Base-by-base conservation (phyloP, 2,113 vertebrate genomes). In the Electrona antarctica region DNA sequence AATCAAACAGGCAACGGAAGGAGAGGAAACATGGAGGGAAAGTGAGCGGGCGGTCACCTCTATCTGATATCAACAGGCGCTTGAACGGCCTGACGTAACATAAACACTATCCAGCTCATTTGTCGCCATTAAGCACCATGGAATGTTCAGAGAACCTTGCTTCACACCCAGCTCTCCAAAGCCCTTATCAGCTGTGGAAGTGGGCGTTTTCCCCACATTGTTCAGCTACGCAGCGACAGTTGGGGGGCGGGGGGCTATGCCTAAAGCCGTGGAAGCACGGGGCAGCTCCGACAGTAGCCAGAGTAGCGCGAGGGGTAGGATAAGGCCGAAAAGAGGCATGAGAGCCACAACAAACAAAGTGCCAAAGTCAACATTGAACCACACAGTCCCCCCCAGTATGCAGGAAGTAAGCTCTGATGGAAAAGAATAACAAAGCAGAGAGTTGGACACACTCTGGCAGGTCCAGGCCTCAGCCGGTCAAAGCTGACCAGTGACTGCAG, bases 181-280 rank as follows among this genome's bases (percentile, higher is more conserved):
- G 61, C 80, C 56, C 82, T 88, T 89, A 91, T 92, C 92, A 85
- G 85, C 84, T 74, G 83, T 89, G 90, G 86, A 89, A 91, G 78
- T 80, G 82, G 85, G 78, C 73, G 88, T 79, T 87, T 51, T 66
- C 79, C 79, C 73, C 78, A 62, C 87, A 87, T 89, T 85, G 87
- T 91, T 90, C 79, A 69, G 82, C 67, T 60, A 47, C 45, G 8
- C 28, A 21, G 61, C 82, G 85, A 77, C 74, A 68, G 66, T 55
- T 33, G 2, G 41, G 15, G 82, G 73, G 21, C 21, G 21, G 21
- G 21, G 21, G 21, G 33, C 33, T 41, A 41, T 69, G n/a, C 8
- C 67, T 75, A 67, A 67, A 29, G 61, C 64, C 28, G n/a, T 0
- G 3, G 80, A 61, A 67, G 69, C 69, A 65, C 54, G 67, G 51